phyloP scores from a whole-genome alignment of 1,140 invertebrate genomes.

The Ceratitis capitata region DNA sequence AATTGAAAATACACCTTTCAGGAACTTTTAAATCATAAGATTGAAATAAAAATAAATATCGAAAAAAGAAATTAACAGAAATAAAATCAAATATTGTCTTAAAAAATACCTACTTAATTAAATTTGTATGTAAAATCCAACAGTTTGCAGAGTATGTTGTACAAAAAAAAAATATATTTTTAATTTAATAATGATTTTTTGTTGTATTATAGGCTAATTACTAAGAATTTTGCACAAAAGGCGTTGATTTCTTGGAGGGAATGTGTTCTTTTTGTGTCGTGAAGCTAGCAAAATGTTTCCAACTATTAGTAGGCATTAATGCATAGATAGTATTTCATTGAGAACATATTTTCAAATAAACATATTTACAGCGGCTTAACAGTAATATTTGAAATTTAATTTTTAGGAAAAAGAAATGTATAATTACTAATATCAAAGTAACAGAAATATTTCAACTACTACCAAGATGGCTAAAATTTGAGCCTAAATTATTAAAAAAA shows the following conservation, averaged over 20 bases:
- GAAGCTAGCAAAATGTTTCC: background rate
- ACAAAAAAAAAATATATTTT: slow-evolving; percentile 6
- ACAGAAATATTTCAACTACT: background rate
- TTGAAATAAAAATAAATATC: background rate
- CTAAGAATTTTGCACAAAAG: slow-evolving; percentile 34
- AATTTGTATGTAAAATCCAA: slow-evolving; percentile 6
- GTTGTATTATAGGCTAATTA: background rate
- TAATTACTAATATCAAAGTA: background rate
- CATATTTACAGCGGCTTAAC: background rate
- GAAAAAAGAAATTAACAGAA: no score
- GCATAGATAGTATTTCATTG: background rate
- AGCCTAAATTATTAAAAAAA: background rate
- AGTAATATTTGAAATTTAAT: background rate
- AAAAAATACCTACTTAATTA: background rate
- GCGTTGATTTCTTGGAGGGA: slow-evolving; percentile 60
- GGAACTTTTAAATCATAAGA: no score
- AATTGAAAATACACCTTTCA: no score
- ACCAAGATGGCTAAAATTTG: background rate
- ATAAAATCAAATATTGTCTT: no score
- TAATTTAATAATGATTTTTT: background rate
- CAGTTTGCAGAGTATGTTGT: slow-evolving; percentile 33
- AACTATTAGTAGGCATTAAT: background rate
- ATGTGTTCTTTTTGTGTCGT: slow-evolving; percentile 29
- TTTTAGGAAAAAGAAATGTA: background rate
- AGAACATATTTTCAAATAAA: background rate